These are phyloP conservation scores for Agapornis canus DNA, from an alignment of 2,797 vertebrate species.

Conservation along the genomic window DNA sequence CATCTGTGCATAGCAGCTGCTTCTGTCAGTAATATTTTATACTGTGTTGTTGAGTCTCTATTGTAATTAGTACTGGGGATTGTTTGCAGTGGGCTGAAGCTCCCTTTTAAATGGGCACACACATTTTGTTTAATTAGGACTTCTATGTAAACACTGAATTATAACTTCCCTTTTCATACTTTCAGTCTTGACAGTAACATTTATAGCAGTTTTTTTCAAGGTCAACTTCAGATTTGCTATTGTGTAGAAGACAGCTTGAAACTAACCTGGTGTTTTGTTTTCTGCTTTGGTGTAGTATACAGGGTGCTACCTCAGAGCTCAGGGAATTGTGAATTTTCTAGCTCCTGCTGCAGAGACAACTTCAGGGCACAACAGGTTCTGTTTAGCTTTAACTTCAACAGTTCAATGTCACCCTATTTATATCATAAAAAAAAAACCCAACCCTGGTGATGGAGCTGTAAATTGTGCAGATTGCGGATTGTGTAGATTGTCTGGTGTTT, in stretches of 20 bases:
- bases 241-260: slow-evolving; percentile 10
- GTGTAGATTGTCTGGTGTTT: slow-evolving; percentile 27
- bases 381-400: slow-evolving; percentile 29
- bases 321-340: neutral
- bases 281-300: neutral
- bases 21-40: neutral
- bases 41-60: neutral
- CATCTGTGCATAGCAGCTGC: slow-evolving; percentile 16
- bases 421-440: neutral
- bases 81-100: neutral
- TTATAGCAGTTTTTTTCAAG: neutral
- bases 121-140: neutral
- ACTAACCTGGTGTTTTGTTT: slow-evolving; percentile 25
- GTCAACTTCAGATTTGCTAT: neutral
- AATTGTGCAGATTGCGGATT: slow-evolving; percentile 30
- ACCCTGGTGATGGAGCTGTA: neutral
- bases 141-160: neutral
- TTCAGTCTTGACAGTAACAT: neutral
- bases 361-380: slow-evolving; percentile 12
- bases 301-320: neutral
- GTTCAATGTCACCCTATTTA: neutral
- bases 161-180: neutral
- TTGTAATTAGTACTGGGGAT: neutral
- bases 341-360: neutral
- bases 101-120: neutral